Conservation (phyloP, 2,888 invertebrate species). For the Leptopilina syphax region DNA sequence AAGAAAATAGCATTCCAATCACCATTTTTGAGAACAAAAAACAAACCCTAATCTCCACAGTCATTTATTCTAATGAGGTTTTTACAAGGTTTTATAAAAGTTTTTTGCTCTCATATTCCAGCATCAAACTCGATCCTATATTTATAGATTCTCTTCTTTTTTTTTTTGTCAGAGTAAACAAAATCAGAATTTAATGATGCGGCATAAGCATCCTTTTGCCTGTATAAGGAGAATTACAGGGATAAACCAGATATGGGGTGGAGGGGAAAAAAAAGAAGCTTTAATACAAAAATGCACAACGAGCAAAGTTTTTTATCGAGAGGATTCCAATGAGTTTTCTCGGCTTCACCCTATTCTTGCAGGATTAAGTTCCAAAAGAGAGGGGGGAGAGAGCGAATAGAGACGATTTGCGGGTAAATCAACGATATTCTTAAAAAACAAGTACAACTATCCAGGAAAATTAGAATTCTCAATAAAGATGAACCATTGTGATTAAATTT, state of each 20-base stretch:
- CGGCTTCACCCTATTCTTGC: conserved; percentile 45
- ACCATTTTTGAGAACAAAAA: not conserved
- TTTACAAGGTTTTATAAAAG: not conserved
- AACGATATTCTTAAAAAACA: conserved; percentile 55
- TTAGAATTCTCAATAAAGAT: no score
- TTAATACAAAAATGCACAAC: conserved; percentile 42
- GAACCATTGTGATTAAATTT: no score
- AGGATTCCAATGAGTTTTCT: conserved; percentile 42
- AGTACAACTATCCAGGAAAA: conserved; percentile 2
- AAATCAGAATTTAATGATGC: conserved; percentile 28
- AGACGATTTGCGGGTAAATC: conserved; percentile 42
- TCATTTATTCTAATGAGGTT: conserved; percentile 1
- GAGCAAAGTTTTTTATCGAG: conserved; percentile 45
- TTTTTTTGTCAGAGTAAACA: not conserved
- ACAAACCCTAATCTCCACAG: not conserved
- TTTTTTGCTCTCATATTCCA: not conserved
- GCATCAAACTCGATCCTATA: not conserved
- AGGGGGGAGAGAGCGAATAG: conserved; percentile 41
- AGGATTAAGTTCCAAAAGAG: conserved; percentile 58
- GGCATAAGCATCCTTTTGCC: conserved; percentile 12
- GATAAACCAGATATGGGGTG: not conserved
- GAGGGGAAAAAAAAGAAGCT: conserved; percentile 4
- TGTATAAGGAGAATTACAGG: not conserved
- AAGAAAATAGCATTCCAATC: not conserved
- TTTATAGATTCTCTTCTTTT: no score